phyloP scores from a whole-genome alignment of 2,797 vertebrate genomes.

The Heteromormyrus szaboi region DNA sequence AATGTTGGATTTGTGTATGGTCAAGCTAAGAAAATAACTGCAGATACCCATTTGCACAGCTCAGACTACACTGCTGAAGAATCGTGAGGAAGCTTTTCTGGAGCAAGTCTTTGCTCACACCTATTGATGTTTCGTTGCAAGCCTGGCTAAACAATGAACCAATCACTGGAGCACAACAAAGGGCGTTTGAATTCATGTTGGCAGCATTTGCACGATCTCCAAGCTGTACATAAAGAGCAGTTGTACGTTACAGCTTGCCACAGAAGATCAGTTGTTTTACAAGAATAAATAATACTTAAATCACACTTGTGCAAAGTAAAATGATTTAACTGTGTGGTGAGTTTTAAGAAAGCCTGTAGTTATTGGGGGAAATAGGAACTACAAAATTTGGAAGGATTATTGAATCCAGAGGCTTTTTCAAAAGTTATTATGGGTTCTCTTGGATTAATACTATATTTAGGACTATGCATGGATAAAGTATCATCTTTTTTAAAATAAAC shows the following conservation, averaged over 20 bases:
- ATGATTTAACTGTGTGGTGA: not conserved
- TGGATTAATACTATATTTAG: not conserved
- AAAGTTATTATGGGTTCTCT: not conserved
- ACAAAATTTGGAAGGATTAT: not conserved
- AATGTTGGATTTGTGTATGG: not conserved
- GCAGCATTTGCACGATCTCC: not conserved
- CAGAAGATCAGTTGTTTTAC: conserved; percentile 3
- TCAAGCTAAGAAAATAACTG: not conserved
- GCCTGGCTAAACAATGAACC: not conserved
- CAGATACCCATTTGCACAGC: not conserved
- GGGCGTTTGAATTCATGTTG: not conserved
- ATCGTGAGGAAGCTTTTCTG: not conserved
- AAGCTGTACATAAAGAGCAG: not conserved
- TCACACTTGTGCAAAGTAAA: not conserved
- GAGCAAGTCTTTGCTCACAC: not conserved
- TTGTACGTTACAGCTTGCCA: not conserved
- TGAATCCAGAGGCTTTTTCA: not conserved
- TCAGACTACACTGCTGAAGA: not conserved
- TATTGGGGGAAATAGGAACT: not conserved
- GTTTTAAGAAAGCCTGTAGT: not conserved
- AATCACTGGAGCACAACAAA: conserved; percentile 8
- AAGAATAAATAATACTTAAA: conserved; percentile 10
- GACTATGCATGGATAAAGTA: not conserved
- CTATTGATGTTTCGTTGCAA: not conserved
- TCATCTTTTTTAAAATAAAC: not conserved